These are phyloP conservation scores for Medauroidea extradentata DNA, from an alignment of 1,140 invertebrate genomes.

Conservation along the genomic window DNA sequence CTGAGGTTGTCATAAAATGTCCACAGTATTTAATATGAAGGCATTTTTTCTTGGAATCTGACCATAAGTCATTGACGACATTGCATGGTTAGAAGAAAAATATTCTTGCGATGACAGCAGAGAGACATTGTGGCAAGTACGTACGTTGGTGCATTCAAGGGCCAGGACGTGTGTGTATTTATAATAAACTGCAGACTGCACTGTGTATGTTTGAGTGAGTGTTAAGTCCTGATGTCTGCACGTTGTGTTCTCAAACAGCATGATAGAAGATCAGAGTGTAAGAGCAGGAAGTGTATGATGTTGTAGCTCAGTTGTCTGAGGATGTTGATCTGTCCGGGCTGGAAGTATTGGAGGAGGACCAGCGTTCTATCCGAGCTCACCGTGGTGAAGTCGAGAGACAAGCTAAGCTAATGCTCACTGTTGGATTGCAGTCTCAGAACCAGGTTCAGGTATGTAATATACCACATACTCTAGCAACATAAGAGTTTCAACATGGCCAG, in stretches of 20 bases:
- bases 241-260: not conserved
- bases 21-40: no score
- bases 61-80: no score
- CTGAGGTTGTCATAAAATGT: no score
- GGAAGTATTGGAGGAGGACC: constrained; percentile 64
- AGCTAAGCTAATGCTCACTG: constrained; percentile 58
- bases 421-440: constrained; percentile 62
- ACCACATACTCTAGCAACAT: constrained; percentile 23
- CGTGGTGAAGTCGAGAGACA: constrained; percentile 61
- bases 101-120: no score
- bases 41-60: no score
- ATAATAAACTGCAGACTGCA: not conserved
- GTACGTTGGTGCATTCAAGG: no score
- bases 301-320: constrained; percentile 59
- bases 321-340: constrained; percentile 64
- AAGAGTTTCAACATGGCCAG: no score
- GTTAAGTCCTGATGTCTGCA: not conserved
- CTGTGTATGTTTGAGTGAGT: not conserved
- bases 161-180: not conserved
- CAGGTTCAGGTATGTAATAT: constrained; percentile 59
- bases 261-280: not conserved
- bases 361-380: constrained; percentile 59
- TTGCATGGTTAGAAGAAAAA: no score
- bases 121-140: no score
- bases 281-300: no score